phyloP scores from a whole-genome alignment of 2,113 vertebrate genomes.

The Seriola dumerili region DNA sequence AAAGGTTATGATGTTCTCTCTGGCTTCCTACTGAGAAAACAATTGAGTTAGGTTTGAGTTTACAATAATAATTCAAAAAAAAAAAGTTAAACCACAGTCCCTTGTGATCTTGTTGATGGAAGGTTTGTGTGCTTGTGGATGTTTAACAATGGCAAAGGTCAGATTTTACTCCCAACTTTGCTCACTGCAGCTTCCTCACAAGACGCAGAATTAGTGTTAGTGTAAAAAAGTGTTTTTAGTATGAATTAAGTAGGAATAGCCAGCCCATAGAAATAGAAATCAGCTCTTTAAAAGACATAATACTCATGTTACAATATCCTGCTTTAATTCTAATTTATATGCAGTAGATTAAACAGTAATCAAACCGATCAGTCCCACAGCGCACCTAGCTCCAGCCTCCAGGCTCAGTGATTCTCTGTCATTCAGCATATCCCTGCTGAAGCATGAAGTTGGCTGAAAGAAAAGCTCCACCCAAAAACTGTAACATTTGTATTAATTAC shows the following conservation, averaged over 20 bases:
- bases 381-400: conserved; percentile 24
- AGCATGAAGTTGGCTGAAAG: conserved; percentile 9
- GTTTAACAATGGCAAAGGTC: neutral
- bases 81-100: neutral
- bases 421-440: conserved; percentile 23
- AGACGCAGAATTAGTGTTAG: neutral
- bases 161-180: conserved; percentile 9
- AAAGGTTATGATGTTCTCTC: conserved; percentile 42
- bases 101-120: neutral
- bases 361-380: conserved; percentile 28
- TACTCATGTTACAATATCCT: conserved; percentile 23
- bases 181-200: neutral
- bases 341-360: conserved; percentile 50
- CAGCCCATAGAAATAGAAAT: conserved; percentile 13
- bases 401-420: conserved; percentile 26
- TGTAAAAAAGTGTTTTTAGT: neutral
- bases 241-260: neutral
- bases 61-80: neutral
- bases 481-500: conserved; percentile 2
- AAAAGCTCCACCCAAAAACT: conserved; percentile 11
- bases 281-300: neutral
- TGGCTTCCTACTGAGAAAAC: conserved; percentile 32
- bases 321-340: conserved; percentile 51
- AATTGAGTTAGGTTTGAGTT: conserved; percentile 15
- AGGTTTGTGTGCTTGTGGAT: conserved; percentile 2